Evolutionary conservation across 2,888 invertebrate genomes (phyloP).

Genomic region (Choreutis nemorana): DNA sequence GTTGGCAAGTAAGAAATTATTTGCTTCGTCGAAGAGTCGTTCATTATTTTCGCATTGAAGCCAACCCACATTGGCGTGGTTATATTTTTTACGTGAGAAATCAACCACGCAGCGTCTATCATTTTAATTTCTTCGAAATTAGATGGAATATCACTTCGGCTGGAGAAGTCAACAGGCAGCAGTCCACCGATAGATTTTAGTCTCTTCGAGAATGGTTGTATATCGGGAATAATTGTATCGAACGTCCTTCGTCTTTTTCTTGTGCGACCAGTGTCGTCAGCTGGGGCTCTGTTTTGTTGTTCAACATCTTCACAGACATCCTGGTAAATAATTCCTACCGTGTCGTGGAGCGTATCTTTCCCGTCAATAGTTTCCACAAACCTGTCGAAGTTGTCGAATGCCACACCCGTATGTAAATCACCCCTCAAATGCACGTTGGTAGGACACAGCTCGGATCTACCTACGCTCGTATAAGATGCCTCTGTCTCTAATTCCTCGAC

Average conservation of each 20-base stretch:
- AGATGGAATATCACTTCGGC: too few species aligned
- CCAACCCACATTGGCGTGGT: too few species aligned
- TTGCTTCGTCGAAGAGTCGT: too few species aligned
- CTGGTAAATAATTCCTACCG: constrained; percentile 11
- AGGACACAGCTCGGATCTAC: constrained; percentile 2
- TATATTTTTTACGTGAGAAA: too few species aligned
- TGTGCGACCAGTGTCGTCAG: too few species aligned
- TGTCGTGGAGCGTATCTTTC: constrained; percentile 12
- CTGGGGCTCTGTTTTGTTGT: too few species aligned
- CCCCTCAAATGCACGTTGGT: constrained; percentile 6
- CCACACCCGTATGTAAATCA: constrained; percentile 15
- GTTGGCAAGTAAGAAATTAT: too few species aligned
- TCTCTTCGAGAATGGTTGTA: constrained; percentile 6
- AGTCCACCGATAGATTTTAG: constrained; percentile 3
- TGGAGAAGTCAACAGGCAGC: too few species aligned
- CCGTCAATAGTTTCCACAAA: constrained; percentile 10
- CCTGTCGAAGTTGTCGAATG: constrained; percentile 12
- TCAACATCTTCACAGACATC: constrained; percentile 6
- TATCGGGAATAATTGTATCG: constrained; percentile 5
- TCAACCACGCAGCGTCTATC: too few species aligned
- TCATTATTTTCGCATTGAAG: too few species aligned
- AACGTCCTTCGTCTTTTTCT: constrained; percentile 10
- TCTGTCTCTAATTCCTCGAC: constrained; percentile 7
- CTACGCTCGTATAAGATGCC: constrained; percentile 1
- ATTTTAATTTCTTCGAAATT: too few species aligned